Evolutionary conservation across 35 echinoderm and acorn worm species (phyloP).

Genomic region (Eucidaris tribuloides): DNA sequence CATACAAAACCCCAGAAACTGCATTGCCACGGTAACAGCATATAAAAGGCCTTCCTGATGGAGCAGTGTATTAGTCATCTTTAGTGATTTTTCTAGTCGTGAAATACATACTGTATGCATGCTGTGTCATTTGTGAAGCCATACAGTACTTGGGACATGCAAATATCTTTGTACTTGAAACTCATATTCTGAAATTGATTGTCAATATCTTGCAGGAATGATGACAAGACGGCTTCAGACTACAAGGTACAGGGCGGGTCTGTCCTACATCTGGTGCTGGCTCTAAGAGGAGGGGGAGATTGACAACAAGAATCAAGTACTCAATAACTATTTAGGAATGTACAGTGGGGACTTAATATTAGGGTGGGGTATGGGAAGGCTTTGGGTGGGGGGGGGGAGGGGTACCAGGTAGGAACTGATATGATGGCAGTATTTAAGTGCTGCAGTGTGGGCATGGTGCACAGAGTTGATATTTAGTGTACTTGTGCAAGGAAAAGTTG

Average conservation of each 20-base stretch:
- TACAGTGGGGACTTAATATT: too few relatives aligned
- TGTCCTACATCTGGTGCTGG: conserved; percentile 92
- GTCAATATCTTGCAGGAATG: conserved; percentile 64
- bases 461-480: too few relatives aligned
- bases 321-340: too few relatives aligned
- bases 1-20: too few relatives aligned
- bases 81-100: background rate
- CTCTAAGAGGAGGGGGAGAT: conserved; percentile 74
- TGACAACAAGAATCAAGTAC: too few relatives aligned
- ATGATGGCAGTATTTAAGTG: too few relatives aligned
- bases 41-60: background rate
- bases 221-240: conserved; percentile 93
- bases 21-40: too few relatives aligned
- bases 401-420: too few relatives aligned
- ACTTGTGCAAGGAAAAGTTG: too few relatives aligned
- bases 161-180: background rate
- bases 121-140: background rate
- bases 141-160: background rate
- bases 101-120: background rate
- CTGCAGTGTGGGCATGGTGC: too few relatives aligned
- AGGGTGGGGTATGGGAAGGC: too few relatives aligned
- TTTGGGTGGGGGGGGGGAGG: background rate
- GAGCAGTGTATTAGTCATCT: background rate
- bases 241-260: conserved; percentile 98
- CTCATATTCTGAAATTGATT: background rate